These are phyloP conservation scores for Anguilla pacifica DNA, from an alignment of 2,797 vertebrate species.

Conservation along the genomic window DNA sequence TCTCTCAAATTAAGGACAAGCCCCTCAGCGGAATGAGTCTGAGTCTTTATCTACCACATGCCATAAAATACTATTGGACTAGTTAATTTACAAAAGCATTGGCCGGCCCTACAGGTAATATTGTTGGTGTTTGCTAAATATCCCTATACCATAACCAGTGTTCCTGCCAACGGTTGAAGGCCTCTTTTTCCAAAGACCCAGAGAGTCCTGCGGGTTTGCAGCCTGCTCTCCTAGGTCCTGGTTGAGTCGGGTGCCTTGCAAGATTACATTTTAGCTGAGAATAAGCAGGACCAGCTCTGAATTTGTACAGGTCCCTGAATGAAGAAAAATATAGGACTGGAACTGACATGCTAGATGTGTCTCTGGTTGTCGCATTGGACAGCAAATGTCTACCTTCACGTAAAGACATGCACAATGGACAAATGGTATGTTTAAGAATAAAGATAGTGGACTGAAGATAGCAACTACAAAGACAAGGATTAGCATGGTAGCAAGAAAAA, in stretches of 20 bases:
- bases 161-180: not conserved
- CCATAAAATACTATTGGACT: not conserved
- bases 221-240: not conserved
- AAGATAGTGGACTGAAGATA: not conserved
- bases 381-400: not conserved
- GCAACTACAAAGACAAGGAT: not conserved
- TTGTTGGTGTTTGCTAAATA: not conserved
- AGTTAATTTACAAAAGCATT: not conserved
- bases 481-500: not conserved
- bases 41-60: not conserved
- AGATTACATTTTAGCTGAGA: not conserved
- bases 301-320: not conserved
- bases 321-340: not conserved
- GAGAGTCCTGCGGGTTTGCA: not conserved
- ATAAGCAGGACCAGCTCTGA: not conserved
- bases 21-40: not conserved
- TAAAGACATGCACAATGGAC: not conserved
- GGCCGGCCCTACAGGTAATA: not conserved
- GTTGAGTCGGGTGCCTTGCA: not conserved
- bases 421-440: not conserved
- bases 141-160: not conserved
- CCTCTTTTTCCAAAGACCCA: not conserved
- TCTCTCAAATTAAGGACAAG: not conserved
- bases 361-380: not conserved
- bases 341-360: conserved; percentile 4